Base-by-base conservation (phyloP, 2,888 invertebrate genomes). In the Parasteatoda lunata region DNA sequence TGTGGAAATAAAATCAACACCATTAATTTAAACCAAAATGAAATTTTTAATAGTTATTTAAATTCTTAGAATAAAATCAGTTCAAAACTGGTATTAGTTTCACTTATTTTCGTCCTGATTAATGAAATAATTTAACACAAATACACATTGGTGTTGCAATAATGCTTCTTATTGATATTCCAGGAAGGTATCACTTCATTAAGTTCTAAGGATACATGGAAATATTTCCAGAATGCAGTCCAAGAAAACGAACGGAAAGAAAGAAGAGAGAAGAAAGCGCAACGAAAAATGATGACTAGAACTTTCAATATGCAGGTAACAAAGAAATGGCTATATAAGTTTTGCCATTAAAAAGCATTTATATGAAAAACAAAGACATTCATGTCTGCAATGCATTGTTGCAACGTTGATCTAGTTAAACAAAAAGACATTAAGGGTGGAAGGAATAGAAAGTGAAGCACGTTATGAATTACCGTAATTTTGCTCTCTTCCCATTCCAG, bases 161-260 rank as follows among this genome's bases (percentile, higher is more conserved):
- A 30, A 30, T 30, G 30, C 30, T 30, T 30, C 30, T 30, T 30
- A 30, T 30, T 30, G 30, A 30, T 30, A 30, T 30, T 30, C 0
- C 2, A 30, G 30, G 30, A 30, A 30, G 30, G 30, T 1, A 30
- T 30, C 2, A 30, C 30, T 2, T 30, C 30, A 30, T 30, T 30
- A 30, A 30, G 30, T 30, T 30, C 72, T n/a, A 66, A 65, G 47
- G 5, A 52, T 4, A 13, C 84, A 1, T 84, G 84, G 84, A 48
- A 84, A 3, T 4, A 8, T 8, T 77, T 84, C 59, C 51, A 77
- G 54, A 45, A n/a, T 1, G 4, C 11, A 4, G 45, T 47, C 3
- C 13, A 5, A 3, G 11, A 47, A 9, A 77, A 77, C 48, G 84
- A 84, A 9, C 47, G 52, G 9, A 84, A 68, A 45, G 68, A 45